Base-by-base conservation (phyloP, 2,888 invertebrate genomes). In the Conus canariensis region DNA sequence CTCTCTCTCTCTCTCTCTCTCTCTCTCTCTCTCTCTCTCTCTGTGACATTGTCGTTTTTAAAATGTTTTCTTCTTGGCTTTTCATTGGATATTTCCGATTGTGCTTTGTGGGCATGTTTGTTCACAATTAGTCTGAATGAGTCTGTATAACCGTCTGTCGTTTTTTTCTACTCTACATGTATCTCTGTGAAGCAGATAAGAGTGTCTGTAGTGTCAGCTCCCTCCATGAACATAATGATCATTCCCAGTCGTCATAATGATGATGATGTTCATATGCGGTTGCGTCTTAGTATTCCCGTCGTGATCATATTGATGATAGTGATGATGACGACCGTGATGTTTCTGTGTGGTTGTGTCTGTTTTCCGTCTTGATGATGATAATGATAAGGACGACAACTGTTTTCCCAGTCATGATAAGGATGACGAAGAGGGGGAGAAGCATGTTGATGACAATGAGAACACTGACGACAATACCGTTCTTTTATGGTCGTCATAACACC, bases 381-480 rank as follows among this genome's bases (percentile, higher is more conserved):
- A 67, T 19, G 87, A 87, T n/a, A 67, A 86, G n/a, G 64, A 87
- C 22, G 25, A 45, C 22, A 12, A 67, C 45, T 64, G 67, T 64
- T 64, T 14, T 64, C 60, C 60, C 60, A 64, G 60, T 87, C 67
- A 87, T 64, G 87, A 60, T 67, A 45, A 92, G 19, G 87, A 88
- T 19, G 88, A 88, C 87, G 45, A 45, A 45, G 45, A 45, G 45
- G 45, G 3, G 45, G 45, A 45, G 45, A 45, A 45, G 45, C 3
- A 45, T 45, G 45, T 45, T 64, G 90, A 90, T 86, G 90, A 90
- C 56, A 64, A 77, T 86, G 70, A 85, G 56, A 77, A 86, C 45
- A 59, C 74, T 56, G 86, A 90, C 56, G 86, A 86, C 30, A 77
- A 86, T 85, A 45, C 4, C 3, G 45, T 45, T 45, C 4, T 45